Conservation (phyloP, 2,888 invertebrate genomes). For the Acronicta alni region DNA sequence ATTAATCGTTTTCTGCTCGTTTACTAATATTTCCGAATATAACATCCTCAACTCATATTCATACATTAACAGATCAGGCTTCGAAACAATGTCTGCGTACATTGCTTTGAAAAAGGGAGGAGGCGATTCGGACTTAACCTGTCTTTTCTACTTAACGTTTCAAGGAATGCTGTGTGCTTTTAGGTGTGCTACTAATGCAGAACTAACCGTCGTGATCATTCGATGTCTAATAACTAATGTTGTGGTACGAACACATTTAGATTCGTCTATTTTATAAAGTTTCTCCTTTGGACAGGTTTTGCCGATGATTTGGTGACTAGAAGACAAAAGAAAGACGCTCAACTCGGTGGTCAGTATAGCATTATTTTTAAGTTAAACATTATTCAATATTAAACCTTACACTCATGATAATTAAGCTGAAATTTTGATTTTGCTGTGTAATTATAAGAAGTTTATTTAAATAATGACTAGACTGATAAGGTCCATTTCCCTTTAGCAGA, state of each 20-base stretch:
- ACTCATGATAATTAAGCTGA: background rate
- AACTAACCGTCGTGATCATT: constrained; percentile 72
- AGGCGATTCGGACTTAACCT: constrained; percentile 69
- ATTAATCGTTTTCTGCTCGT: constrained; percentile 33
- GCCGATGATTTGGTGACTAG: constrained; percentile 87
- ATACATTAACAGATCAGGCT: constrained; percentile 33
- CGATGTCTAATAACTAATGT: constrained; percentile 74
- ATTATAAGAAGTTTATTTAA: too few species aligned
- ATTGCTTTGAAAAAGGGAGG: constrained; percentile 58
- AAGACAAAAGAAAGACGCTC: constrained; percentile 87
- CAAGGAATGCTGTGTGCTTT: constrained; percentile 84
- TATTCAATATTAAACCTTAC: constrained; percentile 1
- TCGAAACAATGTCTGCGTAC: constrained; percentile 32
- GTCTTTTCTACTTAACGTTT: constrained; percentile 68
- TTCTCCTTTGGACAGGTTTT: constrained; percentile 78
- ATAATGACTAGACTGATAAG: constrained; percentile 14
- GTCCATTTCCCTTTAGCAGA: constrained; percentile 87
- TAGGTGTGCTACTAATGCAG: constrained; percentile 85
- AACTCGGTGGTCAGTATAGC: constrained; percentile 81
- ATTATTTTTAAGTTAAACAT: background rate
- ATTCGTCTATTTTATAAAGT: constrained; percentile 32
- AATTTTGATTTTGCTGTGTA: background rate
- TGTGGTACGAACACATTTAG: constrained; percentile 21
- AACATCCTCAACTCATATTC: constrained; percentile 14
- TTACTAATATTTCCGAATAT: constrained; percentile 25